Evolutionary conservation across 2,888 invertebrate species (phyloP).

Genomic region (Galerucella nymphaeae): DNA sequence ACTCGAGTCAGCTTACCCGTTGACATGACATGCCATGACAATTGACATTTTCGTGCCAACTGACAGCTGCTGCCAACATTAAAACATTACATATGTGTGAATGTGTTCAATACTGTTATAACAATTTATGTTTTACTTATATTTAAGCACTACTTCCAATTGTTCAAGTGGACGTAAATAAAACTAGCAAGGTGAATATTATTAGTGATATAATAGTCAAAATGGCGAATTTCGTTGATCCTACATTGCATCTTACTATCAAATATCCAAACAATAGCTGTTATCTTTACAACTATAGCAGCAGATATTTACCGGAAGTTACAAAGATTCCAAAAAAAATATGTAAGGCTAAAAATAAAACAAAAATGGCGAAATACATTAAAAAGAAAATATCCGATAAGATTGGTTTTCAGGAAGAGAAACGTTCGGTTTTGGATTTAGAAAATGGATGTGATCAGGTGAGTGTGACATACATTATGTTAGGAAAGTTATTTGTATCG

Average conservation of each 20-base stretch:
- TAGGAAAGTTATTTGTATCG: too few species aligned
- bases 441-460: not conserved
- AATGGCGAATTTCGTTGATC: slow-evolving; percentile 43
- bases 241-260: slow-evolving; percentile 41
- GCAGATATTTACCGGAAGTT: slow-evolving; percentile 36
- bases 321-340: slow-evolving; percentile 31
- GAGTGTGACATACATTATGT: not conserved
- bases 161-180: slow-evolving; percentile 7
- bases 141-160: slow-evolving; percentile 35
- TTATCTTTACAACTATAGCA: slow-evolving; percentile 43
- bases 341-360: slow-evolving; percentile 4
- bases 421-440: not conserved
- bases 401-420: not conserved
- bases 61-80: too few species aligned
- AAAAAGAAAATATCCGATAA: slow-evolving; percentile 8
- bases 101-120: too few species aligned
- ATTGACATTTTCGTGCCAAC: too few species aligned
- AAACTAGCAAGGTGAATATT: slow-evolving; percentile 33
- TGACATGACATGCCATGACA: too few species aligned
- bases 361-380: slow-evolving; percentile 18
- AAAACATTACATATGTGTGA: too few species aligned
- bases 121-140: not conserved
- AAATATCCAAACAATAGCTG: slow-evolving; percentile 33
- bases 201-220: slow-evolving; percentile 39
- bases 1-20: too few species aligned